Conservation (phyloP, 2,113 vertebrate genomes). For the Hystrix cristata region DNA sequence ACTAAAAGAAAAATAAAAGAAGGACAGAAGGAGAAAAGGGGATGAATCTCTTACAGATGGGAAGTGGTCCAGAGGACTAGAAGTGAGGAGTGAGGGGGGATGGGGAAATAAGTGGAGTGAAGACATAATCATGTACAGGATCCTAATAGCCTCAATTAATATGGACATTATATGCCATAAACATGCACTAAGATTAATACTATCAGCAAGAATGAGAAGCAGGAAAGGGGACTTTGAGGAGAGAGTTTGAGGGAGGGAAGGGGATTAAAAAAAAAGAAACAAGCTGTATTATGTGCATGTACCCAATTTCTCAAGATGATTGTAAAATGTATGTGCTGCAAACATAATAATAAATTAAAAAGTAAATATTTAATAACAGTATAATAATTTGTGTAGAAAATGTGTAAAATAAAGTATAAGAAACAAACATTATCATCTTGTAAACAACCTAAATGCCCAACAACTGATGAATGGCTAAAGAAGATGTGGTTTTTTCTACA, state of each 20-base stretch:
- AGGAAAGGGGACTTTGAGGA: not conserved
- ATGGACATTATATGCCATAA: not conserved
- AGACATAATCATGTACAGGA: not conserved
- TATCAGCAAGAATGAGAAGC: not conserved
- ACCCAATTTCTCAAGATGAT: not conserved
- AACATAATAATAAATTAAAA: not conserved
- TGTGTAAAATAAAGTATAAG: not conserved
- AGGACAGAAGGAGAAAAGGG: not conserved
- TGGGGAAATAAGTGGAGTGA: not conserved
- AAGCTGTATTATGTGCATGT: not conserved
- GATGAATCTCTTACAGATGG: not conserved
- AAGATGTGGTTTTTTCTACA: too few species aligned
- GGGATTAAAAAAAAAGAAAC: not conserved
- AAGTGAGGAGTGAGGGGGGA: not conserved
- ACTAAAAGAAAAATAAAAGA: not conserved
- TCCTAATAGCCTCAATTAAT: not conserved
- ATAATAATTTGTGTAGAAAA: constrained; percentile 40
- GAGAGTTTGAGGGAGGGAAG: not conserved
- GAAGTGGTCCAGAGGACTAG: not conserved
- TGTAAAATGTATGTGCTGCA: not conserved
- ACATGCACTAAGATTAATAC: not conserved
- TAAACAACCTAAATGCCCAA: too few species aligned
- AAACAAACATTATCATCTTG: not conserved
- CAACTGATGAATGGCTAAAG: too few species aligned
- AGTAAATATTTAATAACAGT: not conserved